Base-by-base conservation (phyloP, 1,140 invertebrate genomes). In the Neuroterus valhalla region DNA sequence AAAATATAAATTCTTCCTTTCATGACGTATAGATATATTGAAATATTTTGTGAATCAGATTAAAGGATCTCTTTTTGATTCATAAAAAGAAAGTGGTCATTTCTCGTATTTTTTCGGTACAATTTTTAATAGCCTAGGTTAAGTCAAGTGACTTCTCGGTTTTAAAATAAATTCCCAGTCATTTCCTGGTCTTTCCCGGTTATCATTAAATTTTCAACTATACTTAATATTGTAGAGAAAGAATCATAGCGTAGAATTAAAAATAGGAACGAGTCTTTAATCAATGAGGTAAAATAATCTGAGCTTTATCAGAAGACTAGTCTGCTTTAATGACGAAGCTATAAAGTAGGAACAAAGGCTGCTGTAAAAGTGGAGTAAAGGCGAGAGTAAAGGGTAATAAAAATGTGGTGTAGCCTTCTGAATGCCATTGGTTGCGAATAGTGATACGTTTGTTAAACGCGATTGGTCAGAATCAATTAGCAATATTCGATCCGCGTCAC, bases 291-390 rank as follows among this genome's bases (percentile, higher is more conserved):
- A 15, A 23, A 62, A 26, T 62, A 26, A 62, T 31, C 52, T 14
- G 21, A 14, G 8, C 21, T 62, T 31, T 26, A 62, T 62, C 23
- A 62, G 52, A 62, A 62, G 23, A 62, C 23, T 62, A 21, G 21
- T 62, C 52, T 26, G 15, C 14, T 62, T 62, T 62, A 62, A 62
- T 62, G 23, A 62, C 23, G 52, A 11, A 23, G 52, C 23, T 26
- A 62, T 62, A 62, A 62, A 62, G 21, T 31, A 62, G 52, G 15
- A 62, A 62, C 52, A 62, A 62, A 62, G 52, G 52, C 52, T 15
- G 23, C 26, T 31, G 11, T 62, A 62, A 62, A 31, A 15, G 52
- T 62, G 12, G 23, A 62, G 52, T 19, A 50, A 31, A 26, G 52
- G 23, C 19, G 52, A 62, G 52, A 17, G 10, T 62, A 31, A 15